Evolutionary conservation across 2,888 invertebrate genomes (phyloP), one percentile per base, ranked within the genome.

Genomic region (Malthinus flaveolus): DNA sequence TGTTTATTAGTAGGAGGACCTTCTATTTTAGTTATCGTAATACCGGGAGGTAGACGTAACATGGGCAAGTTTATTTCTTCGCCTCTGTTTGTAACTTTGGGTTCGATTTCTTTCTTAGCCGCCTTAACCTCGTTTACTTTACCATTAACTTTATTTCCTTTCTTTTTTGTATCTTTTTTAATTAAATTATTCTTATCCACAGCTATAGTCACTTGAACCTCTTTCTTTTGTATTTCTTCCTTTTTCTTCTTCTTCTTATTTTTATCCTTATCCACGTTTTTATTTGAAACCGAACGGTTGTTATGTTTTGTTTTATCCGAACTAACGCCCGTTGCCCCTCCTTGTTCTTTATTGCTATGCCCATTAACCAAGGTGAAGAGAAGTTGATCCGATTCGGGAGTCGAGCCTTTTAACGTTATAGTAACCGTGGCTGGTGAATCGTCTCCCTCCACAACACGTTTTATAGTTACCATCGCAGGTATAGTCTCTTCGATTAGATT

Each of bases 351-450:
- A 36, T 53, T 61, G 51, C 61, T 68, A 63, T 84, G 83, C 0
- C 85, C 85, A 69, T 85, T 85, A 6, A 87, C 84, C 62, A 90
- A 81, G 1, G 88, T 89, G 70, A 89, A 90, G 1, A 90, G 79
- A 32, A 90, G 82, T 74, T 88, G 87, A 67, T 90, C 89, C 72
- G 89, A 86, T 59, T 87, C 87, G 1, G 88, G 88, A 1, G 87
- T 87, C 54, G 86, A 85, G 4, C 89, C 90, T 70, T 89, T 88
- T 32, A 90, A 80, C 0, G 90, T 90, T 47, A 91, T 90, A 0
- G 90, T 90, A 1, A 90, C 90, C 15, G 87, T 88, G 7, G 90
- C 88, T 66, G 88, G 87, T 0, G 84, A 81, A 64, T 79, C 81
- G 68, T 85, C 84, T 6, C 86, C 85, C 65, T 88, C 84, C 76